These are phyloP conservation scores for Botia kubotai DNA, from an alignment of 2,797 vertebrate species.

Conservation along the genomic window DNA sequence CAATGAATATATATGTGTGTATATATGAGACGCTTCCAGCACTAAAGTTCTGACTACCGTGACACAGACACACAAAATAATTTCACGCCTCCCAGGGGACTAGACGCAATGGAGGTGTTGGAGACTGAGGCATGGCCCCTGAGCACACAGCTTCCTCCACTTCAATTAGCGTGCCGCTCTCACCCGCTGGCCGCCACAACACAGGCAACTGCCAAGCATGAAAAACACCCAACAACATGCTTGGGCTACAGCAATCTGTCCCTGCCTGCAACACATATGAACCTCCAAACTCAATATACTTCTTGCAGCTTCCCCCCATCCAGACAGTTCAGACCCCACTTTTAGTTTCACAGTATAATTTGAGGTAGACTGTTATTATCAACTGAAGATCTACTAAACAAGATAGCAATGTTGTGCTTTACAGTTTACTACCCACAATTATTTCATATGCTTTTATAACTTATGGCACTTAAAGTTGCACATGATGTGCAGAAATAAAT, in stretches of 20 bases:
- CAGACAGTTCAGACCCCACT: conserved; percentile 29
- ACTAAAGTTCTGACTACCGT: conserved; percentile 24
- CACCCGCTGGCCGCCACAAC: conserved; percentile 40
- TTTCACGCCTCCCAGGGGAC: conserved; percentile 64
- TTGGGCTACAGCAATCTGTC: conserved; percentile 36
- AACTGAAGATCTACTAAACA: conserved; percentile 2
- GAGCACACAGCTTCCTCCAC: conserved; percentile 48
- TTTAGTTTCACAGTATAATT: conserved; percentile 33
- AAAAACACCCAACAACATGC: conserved; percentile 38
- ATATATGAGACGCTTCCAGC: conserved; percentile 37
- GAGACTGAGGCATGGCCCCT: conserved; percentile 39
- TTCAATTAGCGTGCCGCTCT: conserved; percentile 62
- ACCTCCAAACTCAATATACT: conserved; percentile 28
- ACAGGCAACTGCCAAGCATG: conserved; percentile 45
- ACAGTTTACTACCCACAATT: too few relatives aligned
- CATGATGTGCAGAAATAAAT: too few relatives aligned
- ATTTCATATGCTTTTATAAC: not conserved
- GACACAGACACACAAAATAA: conserved; percentile 60
- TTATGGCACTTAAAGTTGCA: not conserved
- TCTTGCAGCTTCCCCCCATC: conserved; percentile 25
- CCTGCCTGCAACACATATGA: conserved; percentile 37
- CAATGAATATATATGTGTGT: conserved; percentile 46
- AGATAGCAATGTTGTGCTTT: not conserved
- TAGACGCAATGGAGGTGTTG: conserved; percentile 29
- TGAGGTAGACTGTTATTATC: conserved; percentile 4